A percentile compares a stretch with the other conserved stretches of the same genome.
Evolutionary conservation across 2,113 vertebrate genomes (phyloP).

Genomic region (Cichladusa arquata): DNA sequence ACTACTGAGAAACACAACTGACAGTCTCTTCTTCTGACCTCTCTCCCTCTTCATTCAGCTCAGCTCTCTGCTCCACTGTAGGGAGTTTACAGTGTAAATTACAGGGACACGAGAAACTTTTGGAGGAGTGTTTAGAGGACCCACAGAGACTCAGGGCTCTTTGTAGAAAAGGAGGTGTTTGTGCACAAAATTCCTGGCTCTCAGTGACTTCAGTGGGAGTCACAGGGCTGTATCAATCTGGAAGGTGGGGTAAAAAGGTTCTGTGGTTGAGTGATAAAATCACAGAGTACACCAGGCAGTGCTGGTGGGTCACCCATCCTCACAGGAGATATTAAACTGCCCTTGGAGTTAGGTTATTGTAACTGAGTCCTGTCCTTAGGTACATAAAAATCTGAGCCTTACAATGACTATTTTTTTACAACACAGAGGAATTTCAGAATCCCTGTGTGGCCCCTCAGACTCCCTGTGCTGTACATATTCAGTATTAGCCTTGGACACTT

Average conservation of each 20-base stretch:
- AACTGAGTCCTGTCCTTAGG: fast-evolving
- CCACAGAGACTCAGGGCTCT: background rate
- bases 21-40: background rate
- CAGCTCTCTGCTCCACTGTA: background rate
- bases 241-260: background rate
- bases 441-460: background rate
- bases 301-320: background rate
- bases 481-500: background rate
- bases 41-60: background rate
- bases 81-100: background rate
- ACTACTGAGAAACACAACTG: background rate
- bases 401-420: background rate
- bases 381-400: background rate
- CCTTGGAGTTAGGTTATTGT: background rate
- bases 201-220: background rate
- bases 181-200: background rate
- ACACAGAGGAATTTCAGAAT: background rate
- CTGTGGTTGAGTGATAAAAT: background rate
- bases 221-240: background rate
- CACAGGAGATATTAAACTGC: background rate
- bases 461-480: background rate
- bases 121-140: background rate
- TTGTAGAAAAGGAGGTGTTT: background rate
- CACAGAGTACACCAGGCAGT: background rate
- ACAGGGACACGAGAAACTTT: background rate